A percentile compares a stretch with the other conserved stretches of the same genome.
Conservation (phyloP, 2,888 invertebrate genomes). For the Candidula unifasciata region DNA sequence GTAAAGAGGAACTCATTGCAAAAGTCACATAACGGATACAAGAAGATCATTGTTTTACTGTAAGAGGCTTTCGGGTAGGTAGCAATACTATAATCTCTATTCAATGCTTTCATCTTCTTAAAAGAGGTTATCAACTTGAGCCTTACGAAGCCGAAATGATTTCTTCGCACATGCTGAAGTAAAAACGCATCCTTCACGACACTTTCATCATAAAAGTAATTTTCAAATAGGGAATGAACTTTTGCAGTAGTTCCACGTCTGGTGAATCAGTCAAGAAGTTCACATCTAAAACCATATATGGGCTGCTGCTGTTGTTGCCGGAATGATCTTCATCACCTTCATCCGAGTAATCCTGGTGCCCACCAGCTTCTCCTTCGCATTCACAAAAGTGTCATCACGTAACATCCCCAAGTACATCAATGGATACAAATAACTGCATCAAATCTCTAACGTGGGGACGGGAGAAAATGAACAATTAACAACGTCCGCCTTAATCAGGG, state of each 20-base stretch:
- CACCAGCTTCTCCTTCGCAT: slow-evolving; percentile 68
- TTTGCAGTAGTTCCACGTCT: slow-evolving; percentile 70
- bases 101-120: slow-evolving; percentile 94
- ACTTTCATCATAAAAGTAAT: slow-evolving; percentile 96
- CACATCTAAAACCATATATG: slow-evolving; percentile 47
- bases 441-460: no score
- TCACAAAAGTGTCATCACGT: no score
- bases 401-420: no score
- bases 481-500: no score
- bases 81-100: slow-evolving; percentile 95
- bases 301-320: slow-evolving; percentile 52
- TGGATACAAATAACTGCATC: no score
- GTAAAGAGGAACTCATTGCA: no score
- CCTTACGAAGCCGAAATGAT: slow-evolving; percentile 96
- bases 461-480: no score
- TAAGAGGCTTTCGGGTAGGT: no score
- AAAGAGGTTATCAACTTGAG: slow-evolving; percentile 96
- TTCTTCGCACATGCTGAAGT: slow-evolving; percentile 93
- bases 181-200: slow-evolving; percentile 96
- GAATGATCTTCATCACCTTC: slow-evolving; percentile 61
- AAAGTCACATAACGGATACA: no score
- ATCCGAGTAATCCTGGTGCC: slow-evolving; percentile 55
- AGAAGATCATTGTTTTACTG: no score
- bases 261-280: slow-evolving; percentile 71
- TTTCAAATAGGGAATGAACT: slow-evolving; percentile 84